Evolutionary conservation across 2,888 invertebrate genomes (phyloP), one percentile per base, ranked within the genome.

Genomic region (Watsonalla binaria): DNA sequence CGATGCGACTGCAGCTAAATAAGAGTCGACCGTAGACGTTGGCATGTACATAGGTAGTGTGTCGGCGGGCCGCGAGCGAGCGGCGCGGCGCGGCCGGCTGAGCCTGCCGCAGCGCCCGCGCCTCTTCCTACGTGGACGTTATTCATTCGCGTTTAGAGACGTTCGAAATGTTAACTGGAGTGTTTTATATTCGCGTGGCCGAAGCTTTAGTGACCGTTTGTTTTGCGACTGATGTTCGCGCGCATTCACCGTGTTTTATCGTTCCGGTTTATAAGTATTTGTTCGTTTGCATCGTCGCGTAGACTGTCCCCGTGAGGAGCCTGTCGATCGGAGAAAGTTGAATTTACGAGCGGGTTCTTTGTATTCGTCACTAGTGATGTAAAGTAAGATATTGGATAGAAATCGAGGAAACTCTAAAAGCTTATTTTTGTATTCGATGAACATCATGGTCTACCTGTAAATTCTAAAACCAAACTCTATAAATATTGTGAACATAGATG

Each of bases 401-500:
- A 81, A 82, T 82, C 84, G 87, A 86, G 77, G 76, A 84, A 86
- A 89, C 84, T 86, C 82, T 86, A 82, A 88, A 86, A 85, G 90
- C 90, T 90, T 90, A 90, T 90, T 90, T 90, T 90, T 90, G 83
- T 90, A 90, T 89, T 89, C 79, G 85, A 88, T 73, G 81, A 86
- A 80, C 78, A 83, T 83, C 83, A 86, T 79, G 82, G 80, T 85
- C 80, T 84, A 81, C 76, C 81, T 88, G 84, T 89, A 82, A 76
- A 85, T 84, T 86, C 80, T 82, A 80, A 84, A 84, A 76, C 78
- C 70, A 77, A 78, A 72, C 71, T 78, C 68, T 78, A 78, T 73
- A 74, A 72, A 72, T 69, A 77, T 68, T 74, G 68, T 69, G 78
- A 67, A 70, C 65, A 69, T 64, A 56, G 64, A 71, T 70, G 59